Base-by-base conservation (phyloP, 1,140 invertebrate genomes). In the Lordiphosa collinella region DNA sequence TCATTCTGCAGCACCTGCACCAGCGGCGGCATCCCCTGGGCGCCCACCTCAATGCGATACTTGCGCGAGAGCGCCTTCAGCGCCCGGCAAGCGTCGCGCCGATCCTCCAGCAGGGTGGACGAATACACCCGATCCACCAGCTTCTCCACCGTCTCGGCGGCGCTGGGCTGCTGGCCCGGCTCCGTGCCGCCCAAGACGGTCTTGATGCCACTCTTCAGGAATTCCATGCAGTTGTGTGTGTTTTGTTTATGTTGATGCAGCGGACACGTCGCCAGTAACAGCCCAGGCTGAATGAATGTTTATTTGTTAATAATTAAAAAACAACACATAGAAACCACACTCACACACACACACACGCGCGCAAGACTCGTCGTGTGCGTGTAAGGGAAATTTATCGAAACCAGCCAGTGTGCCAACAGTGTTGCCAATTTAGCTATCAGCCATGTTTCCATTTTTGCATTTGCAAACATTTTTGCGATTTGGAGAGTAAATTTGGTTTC, bases 51-150 rank as follows among this genome's bases (percentile, higher is more conserved):
- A 3, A 99, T 91, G 6, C 98, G 91, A 88, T 97, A 97, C 87
- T 97, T 98, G 82, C 94, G 93, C 0, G 98, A 98, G 47, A 99
- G 90, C 1, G 97, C 95, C 90, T 97, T 97, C 1, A 99, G 92
- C 0, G 96, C 97, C 70, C 97, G 92, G 75, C 98, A 98, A 2
- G 98, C 98, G 94, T 99, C 97, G 86, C 98, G 90, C 49, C 98
- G 91, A 86, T 99, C 98, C 89, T 99, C 96, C 10, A 99, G 89
- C 36, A 99, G 89, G 4, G 96, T 98, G 6, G 98, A 99, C 32
- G 96, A 96, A 82, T 94, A 94, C 2, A 99, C 93, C 69, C 98
- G 91, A 85, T 99, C 96, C 8, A 99, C 94, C 7, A 99, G 89
- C 66, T 94, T 92, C 89, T 99, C 98, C 60, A 99, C 96, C 63